Evolutionary conservation across 1,140 invertebrate genomes (phyloP), one percentile per base, ranked within the genome.

Genomic region (Oreohelix idahoensis): DNA sequence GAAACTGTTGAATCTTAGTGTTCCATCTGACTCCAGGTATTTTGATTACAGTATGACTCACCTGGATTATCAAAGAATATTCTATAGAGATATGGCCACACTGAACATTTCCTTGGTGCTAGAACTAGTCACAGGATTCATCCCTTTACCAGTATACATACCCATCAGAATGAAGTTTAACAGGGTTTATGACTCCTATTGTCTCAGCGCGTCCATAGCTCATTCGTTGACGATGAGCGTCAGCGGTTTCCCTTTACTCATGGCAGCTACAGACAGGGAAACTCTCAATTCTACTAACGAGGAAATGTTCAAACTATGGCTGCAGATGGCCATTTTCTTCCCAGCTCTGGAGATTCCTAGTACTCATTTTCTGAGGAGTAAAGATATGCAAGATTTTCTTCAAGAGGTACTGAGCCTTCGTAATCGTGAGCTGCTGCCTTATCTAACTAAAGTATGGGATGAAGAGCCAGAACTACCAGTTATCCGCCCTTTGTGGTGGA

Each of bases 181-280:
- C 76, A 63, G 42, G 5, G 35, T 75, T 1, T 36, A 23, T 26
- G 84, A 75, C 26, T 29, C 66, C 11, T n/a, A 63, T 20, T 87
- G 86, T 45, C 79, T 87, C 45, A 85, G 84, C 38, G 71, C 79
- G 0, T 88, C 98, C 23, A 95, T 98, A 69, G 96, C 97, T 0
- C 96, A 96, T 5, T 91, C 96, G 0, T 91, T 98, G 0, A 95
- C 95, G 42, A 96, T 98, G 80, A 96, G 96, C 86, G 89, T 97
- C 53, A 95, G 95, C 83, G 97, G 97, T 2, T 98, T 98, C 92
- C 94, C 95, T 0, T 95, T 96, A 84, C 95, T 98, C 5, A 92
- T 98, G 8, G 96, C 97, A 0, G 97, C 98, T 89, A 97, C 97
- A 96, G 95, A 98, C 97, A 97, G 2, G 96, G 97, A 2, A 97